phyloP scores from a whole-genome alignment of 2,888 invertebrate genomes.

The Caenorhabditis sp. region DNA sequence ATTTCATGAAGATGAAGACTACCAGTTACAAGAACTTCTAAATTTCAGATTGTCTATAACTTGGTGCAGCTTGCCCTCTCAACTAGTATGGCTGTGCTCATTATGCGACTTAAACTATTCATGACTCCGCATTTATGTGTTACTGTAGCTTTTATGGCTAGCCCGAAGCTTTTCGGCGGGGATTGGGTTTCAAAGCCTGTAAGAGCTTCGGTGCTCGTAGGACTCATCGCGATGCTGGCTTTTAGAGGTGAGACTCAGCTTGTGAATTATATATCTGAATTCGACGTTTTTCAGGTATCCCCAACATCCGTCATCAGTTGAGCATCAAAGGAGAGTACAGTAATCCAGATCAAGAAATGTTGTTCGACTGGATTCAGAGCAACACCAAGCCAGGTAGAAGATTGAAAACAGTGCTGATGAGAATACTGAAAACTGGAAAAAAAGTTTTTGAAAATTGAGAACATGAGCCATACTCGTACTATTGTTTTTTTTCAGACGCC shows the following conservation, averaged over 20 bases:
- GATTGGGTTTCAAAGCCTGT: slow-evolving; percentile 18
- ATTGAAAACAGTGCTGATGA: slow-evolving; percentile 12
- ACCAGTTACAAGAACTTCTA: background rate
- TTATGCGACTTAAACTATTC: slow-evolving; percentile 90
- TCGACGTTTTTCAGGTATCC: slow-evolving; percentile 38
- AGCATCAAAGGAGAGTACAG: slow-evolving; percentile 87
- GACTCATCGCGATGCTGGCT: slow-evolving; percentile 50
- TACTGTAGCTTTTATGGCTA: slow-evolving; percentile 87
- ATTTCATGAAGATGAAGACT: too few relatives aligned
- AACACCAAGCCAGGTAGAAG: slow-evolving; percentile 85
- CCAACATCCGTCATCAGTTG: slow-evolving; percentile 83
- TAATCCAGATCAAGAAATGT: slow-evolving; percentile 88
- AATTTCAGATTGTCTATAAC: slow-evolving; percentile 86
- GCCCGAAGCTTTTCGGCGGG: slow-evolving; percentile 52
- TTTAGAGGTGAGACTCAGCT: slow-evolving; percentile 56
- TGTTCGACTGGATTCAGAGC: slow-evolving; percentile 89
- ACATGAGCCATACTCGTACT: too few relatives aligned
- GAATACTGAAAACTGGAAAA: background rate
- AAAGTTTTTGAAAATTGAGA: too few relatives aligned
- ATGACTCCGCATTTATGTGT: slow-evolving; percentile 90
- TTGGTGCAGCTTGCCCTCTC: slow-evolving; percentile 88
- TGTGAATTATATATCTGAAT: too few relatives aligned
- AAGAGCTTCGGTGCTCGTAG: slow-evolving; percentile 44
- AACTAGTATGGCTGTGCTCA: slow-evolving; percentile 88
- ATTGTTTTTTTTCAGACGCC: slow-evolving; percentile 85